phyloP scores from a whole-genome alignment of 92 coral and sea anemone genomes.

The Epizoanthus rinbou region DNA sequence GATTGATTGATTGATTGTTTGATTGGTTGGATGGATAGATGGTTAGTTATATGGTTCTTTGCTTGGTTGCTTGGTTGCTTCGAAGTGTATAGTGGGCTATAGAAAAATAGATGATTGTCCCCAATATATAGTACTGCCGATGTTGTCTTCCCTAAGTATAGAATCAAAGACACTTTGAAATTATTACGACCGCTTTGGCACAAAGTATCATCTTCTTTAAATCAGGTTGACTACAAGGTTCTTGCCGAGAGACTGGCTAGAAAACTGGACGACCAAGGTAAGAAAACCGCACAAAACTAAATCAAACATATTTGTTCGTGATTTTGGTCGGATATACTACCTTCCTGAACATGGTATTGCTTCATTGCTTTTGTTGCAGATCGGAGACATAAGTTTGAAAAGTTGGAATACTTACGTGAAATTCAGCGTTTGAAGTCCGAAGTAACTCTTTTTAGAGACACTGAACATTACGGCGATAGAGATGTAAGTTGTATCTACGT shows the following conservation, averaged over 20 bases:
- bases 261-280: slow-evolving; percentile 89
- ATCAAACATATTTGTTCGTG: not conserved
- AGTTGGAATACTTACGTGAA: slow-evolving; percentile 87
- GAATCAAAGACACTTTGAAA: too few relatives aligned
- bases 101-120: too few relatives aligned
- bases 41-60: too few relatives aligned
- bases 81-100: too few relatives aligned
- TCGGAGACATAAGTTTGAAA: slow-evolving; percentile 81
- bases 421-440: slow-evolving; percentile 87
- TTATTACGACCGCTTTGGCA: too few relatives aligned
- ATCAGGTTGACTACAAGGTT: slow-evolving; percentile 85
- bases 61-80: too few relatives aligned
- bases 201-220: not conserved
- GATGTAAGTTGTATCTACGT: slow-evolving; percentile 63
- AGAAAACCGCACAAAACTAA: not conserved
- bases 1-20: too few relatives aligned
- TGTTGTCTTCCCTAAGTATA: too few relatives aligned
- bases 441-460: slow-evolving; percentile 80
- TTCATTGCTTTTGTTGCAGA: slow-evolving; percentile 45
- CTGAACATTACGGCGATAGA: slow-evolving; percentile 79
- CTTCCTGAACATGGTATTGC: not conserved
- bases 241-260: slow-evolving; percentile 83
- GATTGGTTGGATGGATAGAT: too few relatives aligned
- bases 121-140: too few relatives aligned
- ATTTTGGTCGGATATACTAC: not conserved